Evolutionary conservation across 1,140 invertebrate species (phyloP), one percentile per base, ranked within the genome.

Genomic region (Macrobrachium nipponense): DNA sequence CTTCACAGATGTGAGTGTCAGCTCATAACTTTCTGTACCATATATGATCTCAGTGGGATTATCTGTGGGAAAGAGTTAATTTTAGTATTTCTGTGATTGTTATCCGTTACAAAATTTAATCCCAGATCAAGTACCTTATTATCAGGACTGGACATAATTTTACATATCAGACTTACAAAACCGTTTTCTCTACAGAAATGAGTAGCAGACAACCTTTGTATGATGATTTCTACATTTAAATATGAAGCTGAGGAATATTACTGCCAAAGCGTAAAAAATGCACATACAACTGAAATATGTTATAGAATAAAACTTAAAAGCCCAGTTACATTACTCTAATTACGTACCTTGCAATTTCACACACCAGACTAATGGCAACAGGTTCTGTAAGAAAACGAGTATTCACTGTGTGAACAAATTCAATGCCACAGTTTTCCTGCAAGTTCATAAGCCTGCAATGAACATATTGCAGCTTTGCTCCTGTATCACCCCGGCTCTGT

Each of bases 391-490:
- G 66, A 76, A 88, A 70, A 64, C 76, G 87, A 0, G 81, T 76
- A 62, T 87, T 81, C 27, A 80, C 81, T 20, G 89, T 61, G 15
- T 44, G 15, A 66, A 79, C 77, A 11, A 89, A 79, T 11, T 76
- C 72, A 23, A 89, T 62, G 10, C 89, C 90, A 89, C 90, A 91
- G 89, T 95, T 94, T 89, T 94, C 90, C 91, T 96, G 93, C 82
- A 98, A 92, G 90, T 93, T 98, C 87, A 93, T 93, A 12, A 99
- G 91, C 88, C 98, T 93, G 89, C 97, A 97, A 92, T 99, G 97
- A 61, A 95, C 94, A 90, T 99, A 99, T 90, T 99, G 98, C 5
- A 99, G 91, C 91, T 95, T 95, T 51, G 98, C 93, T 6, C 97
- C 98, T 70, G 95, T 95, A 89, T 98, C 94, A 10, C 96, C 96